Evolutionary conservation across 2,113 vertebrate species (phyloP), one percentile per base, ranked within the genome.

Genomic region (Bufo gargarizans): DNA sequence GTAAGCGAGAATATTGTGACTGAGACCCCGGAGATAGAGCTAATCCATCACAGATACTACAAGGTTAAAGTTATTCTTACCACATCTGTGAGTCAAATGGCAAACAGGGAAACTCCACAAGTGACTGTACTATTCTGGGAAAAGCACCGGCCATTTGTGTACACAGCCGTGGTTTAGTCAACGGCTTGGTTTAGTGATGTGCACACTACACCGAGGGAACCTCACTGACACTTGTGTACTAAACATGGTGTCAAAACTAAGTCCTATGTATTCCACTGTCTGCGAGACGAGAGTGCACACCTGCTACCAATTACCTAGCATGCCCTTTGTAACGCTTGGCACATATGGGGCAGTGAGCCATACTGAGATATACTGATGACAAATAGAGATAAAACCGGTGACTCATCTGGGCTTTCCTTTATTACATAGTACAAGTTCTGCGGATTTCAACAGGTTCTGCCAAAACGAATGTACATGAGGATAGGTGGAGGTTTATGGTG

Each of bases 51-150:
- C 33, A 33, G 33, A 33, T 50, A 67, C 81, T 20, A 17, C 20
- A 16, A 53, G 20, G 47, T 20, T 4, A 33, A 53, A 69, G 45
- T 69, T 85, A 55, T 63, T 49, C 53, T 74, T 74, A 49, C 49
- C 8, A 77, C 58, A 77, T 78, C 17, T 77, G 67, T 72, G 55
- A 50, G 58, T 77, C 85, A 86, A 61, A 77, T 14, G 16, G 71
- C 67, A 85, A 85, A 71, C 19, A 74, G 16, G 58, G 56, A 77
- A 78, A 78, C 58, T 19, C 58, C 45, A 65, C n/a, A 78, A 86
- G 67, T 77, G 76, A 63, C 55, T 53, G 85, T 22, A 47, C 74
- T 86, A 86, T 86, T 86, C 76, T 47, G 12, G 56, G 69, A 85
- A 74, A 22, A 22, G 84, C 50, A 4, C 22, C 59, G 43, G 19